Conservation (phyloP, 2,113 vertebrate genomes). For the Pelecanoides urinatrix region DNA sequence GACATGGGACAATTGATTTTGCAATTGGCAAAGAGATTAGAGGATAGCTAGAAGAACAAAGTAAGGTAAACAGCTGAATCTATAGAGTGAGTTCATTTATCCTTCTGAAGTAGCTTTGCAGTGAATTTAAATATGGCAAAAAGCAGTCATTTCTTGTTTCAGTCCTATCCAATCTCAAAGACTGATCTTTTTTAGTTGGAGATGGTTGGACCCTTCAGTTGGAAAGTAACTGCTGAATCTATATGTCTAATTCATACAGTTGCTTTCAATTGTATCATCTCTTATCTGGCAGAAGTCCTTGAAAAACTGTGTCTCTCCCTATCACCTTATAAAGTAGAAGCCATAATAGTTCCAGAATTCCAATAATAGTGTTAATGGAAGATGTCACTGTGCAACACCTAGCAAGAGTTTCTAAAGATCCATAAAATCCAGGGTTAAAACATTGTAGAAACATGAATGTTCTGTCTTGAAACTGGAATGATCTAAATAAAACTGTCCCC, state of each 20-base stretch:
- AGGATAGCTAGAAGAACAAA: neutral
- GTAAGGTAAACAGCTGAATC: constrained; percentile 9
- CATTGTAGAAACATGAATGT: neutral
- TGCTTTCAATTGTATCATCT: neutral
- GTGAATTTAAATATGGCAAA: constrained; percentile 36
- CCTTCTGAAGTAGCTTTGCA: constrained; percentile 40
- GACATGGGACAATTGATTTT: constrained; percentile 1
- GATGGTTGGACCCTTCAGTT: neutral
- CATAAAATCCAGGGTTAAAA: neutral
- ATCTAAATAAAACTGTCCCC: neutral
- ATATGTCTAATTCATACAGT: neutral
- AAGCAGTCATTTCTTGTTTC: constrained; percentile 11
- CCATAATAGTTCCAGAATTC: neutral
- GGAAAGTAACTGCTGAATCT: neutral
- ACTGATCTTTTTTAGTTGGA: neutral
- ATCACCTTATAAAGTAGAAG: neutral
- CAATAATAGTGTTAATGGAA: neutral
- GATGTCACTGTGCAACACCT: neutral
- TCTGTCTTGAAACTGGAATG: neutral
- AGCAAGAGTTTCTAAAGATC: neutral
- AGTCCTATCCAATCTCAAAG: constrained; percentile 10
- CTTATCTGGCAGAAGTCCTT: neutral
- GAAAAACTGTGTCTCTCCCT: neutral
- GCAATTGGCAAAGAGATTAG: neutral
- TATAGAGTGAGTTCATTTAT: neutral